Base-by-base conservation (phyloP, 92 coral and sea anemone genomes). In the Isaurus tuberculatus region DNA sequence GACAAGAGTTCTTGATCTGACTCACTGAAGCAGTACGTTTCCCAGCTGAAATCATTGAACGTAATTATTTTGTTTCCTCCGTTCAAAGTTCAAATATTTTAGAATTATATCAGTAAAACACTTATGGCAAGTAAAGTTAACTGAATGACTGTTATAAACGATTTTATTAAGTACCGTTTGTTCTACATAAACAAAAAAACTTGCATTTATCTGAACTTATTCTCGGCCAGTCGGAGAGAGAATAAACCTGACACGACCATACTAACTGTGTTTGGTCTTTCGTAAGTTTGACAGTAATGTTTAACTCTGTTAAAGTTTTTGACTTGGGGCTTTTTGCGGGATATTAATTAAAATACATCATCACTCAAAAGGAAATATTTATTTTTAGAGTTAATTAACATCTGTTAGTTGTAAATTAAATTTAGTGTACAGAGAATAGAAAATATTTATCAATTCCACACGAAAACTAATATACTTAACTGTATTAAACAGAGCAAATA, bases 351-450 rank as follows among this genome's bases (percentile, higher is more conserved):
- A 9, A 25, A 17, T 19, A 48, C 34, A 17, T 36, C 16, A 46
- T 14, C 70, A 77, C 69, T 34, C 82, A 77, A 58, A 74, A 55
- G 82, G 70, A 77, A 33, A 77, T 77, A 77, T 77, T 77, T 77
- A 77, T 77, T 77, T 77, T 77, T 77, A 63, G 82, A 77, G 70
- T 77, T 63, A 57, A 33, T 44, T 34, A 69, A 77, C 42, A 37
- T 26, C 42, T 60, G 69, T 58, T 77, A 14, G 49, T 77, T 77
- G 82, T 77, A 77, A 77, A 77, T 57, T 77, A 58, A 77, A 77
- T 58, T 75, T 77, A 77, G 46, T 77, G 82, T 77, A 77, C 82
- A 77, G 82, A 77, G 82, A 77, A 13, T 64, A 77, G 82, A 77
- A 33, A 57, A 77, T 77, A 77, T 77, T 77, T 77, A 77, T 77